Evolutionary conservation across 2,113 vertebrate species (phyloP).

Genomic region (Prunella fulvescens): DNA sequence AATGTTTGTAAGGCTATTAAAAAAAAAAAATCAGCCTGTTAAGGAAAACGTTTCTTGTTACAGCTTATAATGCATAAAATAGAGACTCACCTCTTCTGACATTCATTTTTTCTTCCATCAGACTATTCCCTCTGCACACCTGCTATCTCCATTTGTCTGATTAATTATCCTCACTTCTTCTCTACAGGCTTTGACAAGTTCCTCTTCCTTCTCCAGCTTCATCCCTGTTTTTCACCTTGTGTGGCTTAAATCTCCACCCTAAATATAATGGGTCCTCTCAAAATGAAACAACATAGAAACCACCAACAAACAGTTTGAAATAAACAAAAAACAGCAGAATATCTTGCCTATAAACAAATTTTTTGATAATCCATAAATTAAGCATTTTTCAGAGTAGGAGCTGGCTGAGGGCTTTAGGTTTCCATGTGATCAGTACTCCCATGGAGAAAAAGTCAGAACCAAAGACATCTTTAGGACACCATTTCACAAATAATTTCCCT

Average conservation of each 20-base stretch:
- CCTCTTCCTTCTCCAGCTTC: neutral
- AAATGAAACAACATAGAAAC: neutral
- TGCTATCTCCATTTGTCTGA: slow-evolving; percentile 39
- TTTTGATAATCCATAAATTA: neutral
- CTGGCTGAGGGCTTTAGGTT: neutral
- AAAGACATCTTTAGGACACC: neutral
- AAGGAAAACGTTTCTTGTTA: neutral
- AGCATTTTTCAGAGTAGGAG: neutral
- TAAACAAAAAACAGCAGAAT: neutral
- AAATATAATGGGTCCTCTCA: neutral
- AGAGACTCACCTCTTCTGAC: neutral
- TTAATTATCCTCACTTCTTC: slow-evolving; percentile 39
- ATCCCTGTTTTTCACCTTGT: neutral
- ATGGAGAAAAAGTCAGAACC: neutral
- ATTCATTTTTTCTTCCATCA: slow-evolving; percentile 1
- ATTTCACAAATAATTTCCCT: neutral
- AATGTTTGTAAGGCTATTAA: neutral
- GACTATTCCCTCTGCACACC: slow-evolving; percentile 1
- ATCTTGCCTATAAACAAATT: neutral
- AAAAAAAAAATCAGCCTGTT: neutral
- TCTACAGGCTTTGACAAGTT: slow-evolving; percentile 18
- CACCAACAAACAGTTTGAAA: neutral
- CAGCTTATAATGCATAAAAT: neutral
- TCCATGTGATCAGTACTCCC: neutral
- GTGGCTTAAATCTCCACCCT: neutral